Evolutionary conservation across 2,888 invertebrate species (phyloP).

Genomic region (Orthosia cruda): DNA sequence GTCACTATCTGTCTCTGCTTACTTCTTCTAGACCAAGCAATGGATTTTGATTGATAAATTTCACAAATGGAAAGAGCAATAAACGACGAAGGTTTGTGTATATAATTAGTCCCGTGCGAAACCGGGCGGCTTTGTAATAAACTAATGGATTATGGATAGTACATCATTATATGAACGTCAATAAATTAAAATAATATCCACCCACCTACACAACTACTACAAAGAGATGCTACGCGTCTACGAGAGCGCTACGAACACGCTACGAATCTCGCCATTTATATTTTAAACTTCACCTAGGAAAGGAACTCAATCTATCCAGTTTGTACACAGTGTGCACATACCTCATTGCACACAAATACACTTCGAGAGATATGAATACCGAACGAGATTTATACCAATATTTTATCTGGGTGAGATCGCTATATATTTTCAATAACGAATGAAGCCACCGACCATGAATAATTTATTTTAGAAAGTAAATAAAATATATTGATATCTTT

Average conservation of each 20-base stretch:
- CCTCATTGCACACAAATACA: conserved; percentile 26
- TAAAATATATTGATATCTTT: background rate
- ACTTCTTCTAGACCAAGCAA: too few relatives aligned
- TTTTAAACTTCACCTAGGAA: conserved; percentile 12
- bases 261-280: conserved; percentile 16
- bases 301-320: conserved; percentile 17
- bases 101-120: too few relatives aligned
- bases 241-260: conserved; percentile 27
- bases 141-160: too few relatives aligned
- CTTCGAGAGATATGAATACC: conserved; percentile 18
- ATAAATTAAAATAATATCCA: background rate
- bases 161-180: background rate
- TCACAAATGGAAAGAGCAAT: too few relatives aligned
- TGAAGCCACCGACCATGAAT: conserved; percentile 1
- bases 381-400: background rate
- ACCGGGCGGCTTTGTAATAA: too few relatives aligned
- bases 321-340: background rate
- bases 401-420: conserved; percentile 4
- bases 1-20: too few relatives aligned
- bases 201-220: background rate
- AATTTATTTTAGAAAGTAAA: background rate
- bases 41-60: too few relatives aligned
- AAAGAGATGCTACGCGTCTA: conserved; percentile 25
- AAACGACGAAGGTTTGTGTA: too few relatives aligned
- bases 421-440: conserved; percentile 8